Base-by-base conservation (phyloP, 2,797 vertebrate genomes). In the Melanogrammus aeglefinus region DNA sequence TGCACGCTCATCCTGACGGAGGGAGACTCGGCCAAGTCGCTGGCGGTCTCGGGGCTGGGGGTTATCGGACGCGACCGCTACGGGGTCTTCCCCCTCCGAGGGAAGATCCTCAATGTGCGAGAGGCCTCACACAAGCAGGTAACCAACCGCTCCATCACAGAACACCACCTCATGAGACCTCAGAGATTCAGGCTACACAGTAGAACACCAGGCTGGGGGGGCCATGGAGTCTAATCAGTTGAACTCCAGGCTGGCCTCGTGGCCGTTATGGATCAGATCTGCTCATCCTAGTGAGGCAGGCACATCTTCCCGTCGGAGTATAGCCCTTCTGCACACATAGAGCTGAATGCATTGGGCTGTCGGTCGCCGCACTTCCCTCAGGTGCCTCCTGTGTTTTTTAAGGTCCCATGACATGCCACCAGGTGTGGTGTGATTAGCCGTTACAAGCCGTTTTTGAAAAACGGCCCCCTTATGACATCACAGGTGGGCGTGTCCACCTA, bases 51-150 rank as follows among this genome's bases (percentile, higher is more conserved):
- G 69, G 96, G 96, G 71, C 91, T 97, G 76, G 96, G 95, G 77
- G 95, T 97, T 69, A 96, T 97, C 80, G 96, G 96, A 0, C 91
- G 96, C 80, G 96, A 97, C 84, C 94, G 96, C 82, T 97, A 96
- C 0, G 96, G 96, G 57, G 96, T 97, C 63, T 97, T 97, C 82
- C 96, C 96, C 31, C 94, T 97, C 70, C 93, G 96, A 88, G 96
- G 96, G 78, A 97, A 97, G 93, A 97, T 97, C 83, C 95, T 97
- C 84, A 97, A 97, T 6, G 96, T 97, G 80, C 94, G 96, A 77
- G 96, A 97, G 88, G 96, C 96, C 80, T 96, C 96, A 80, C 96
- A 97, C 89, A 97, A 97, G 76, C 96, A 97, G 94, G 96, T 96
- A 70, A 75, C 63, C 63, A 70, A 75, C 63, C 63, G 1, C 63